Conservation (phyloP, 2,797 vertebrate species). For the Acropternis orthonyx region DNA sequence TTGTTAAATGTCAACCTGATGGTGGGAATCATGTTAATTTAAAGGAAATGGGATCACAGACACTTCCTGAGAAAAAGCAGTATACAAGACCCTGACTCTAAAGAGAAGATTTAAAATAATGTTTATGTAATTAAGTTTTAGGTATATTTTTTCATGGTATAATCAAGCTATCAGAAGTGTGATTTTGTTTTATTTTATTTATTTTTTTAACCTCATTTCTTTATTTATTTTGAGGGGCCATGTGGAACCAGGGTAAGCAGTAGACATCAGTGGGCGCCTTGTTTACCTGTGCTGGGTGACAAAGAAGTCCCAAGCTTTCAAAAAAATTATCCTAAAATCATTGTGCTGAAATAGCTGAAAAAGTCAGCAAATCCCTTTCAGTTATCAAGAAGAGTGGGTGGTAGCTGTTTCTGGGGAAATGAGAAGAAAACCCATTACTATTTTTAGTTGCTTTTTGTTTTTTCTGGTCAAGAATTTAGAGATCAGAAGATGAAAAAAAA, state of each 20-base stretch:
- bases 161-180: not conserved
- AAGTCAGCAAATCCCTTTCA: not conserved
- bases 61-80: not conserved
- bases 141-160: not conserved
- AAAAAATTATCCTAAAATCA: not conserved
- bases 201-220: not conserved
- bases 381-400: not conserved
- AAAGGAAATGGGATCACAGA: not conserved
- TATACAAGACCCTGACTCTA: not conserved
- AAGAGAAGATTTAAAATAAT: not conserved
- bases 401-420: not conserved
- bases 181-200: not conserved
- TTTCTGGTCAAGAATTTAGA: not conserved
- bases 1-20: not conserved
- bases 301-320: not conserved
- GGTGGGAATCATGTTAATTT: not conserved
- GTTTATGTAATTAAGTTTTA: not conserved
- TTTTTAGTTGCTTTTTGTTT: not conserved
- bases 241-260: not conserved
- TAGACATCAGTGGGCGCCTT: not conserved
- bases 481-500: not conserved
- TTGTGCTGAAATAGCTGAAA: not conserved
- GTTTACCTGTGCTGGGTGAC: not conserved
- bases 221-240: not conserved
- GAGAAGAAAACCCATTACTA: not conserved